These are phyloP conservation scores for Pipistrellus pipistrellus DNA, from an alignment of 2,797 vertebrate species.

Conservation along the genomic window DNA sequence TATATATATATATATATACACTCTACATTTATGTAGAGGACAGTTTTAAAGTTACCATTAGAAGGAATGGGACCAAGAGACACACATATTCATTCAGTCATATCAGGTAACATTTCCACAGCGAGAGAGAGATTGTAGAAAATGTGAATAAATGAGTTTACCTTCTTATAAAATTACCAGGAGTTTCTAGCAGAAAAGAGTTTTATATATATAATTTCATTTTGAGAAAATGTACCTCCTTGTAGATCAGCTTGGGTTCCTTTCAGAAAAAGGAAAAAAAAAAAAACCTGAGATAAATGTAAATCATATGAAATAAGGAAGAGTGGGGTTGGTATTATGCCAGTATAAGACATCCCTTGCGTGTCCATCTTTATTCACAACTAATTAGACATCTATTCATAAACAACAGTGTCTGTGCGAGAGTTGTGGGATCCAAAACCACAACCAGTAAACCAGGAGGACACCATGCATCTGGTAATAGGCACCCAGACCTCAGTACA, in stretches of 20 bases:
- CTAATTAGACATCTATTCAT: not conserved
- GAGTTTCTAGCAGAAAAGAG: not conserved
- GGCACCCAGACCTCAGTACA: not conserved
- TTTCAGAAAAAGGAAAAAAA: slow-evolving; percentile 20
- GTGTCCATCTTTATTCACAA: not conserved
- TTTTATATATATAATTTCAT: not conserved
- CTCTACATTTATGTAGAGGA: not conserved
- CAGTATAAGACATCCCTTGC: not conserved
- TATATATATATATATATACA: not conserved
- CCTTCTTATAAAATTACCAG: not conserved
- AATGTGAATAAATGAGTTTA: not conserved
- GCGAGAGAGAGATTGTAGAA: not conserved
- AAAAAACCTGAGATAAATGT: not conserved
- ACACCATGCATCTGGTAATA: not conserved
- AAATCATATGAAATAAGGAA: not conserved
- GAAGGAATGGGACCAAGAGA: not conserved
- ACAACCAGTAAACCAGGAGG: too few species aligned
- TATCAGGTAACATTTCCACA: not conserved
- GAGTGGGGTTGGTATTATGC: not conserved
- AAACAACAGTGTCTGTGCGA: not conserved
- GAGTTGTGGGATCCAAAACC: not conserved
- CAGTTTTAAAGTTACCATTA: not conserved
- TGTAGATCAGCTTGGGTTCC: not conserved
- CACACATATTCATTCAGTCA: not conserved
- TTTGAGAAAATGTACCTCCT: not conserved